Base-by-base conservation (phyloP, 2,113 vertebrate species). In the Elephas maximus region DNA sequence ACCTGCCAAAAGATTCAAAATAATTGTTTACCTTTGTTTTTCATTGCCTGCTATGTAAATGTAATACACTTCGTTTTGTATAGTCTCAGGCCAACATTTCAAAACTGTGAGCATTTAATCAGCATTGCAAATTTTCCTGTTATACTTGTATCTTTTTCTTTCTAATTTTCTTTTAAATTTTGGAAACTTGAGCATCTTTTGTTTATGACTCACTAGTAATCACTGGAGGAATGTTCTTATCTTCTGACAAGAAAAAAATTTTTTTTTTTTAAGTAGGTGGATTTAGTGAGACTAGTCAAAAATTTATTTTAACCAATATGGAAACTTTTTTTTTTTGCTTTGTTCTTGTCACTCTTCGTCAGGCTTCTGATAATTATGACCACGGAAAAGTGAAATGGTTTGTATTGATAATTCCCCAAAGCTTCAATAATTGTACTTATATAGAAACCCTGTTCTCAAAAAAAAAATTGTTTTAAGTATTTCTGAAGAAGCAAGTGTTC, bases 101-200 rank as follows among this genome's bases (percentile, higher is more conserved):
- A 77, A 87, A 86, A 92, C 24, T 74, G 33, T 82, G 20, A 93
- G 8, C 24, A 30, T 90, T 85, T 92, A 20, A 62, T 62, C 62
- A 95, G 79, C 41, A 81, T 51, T 93, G 67, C 44, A 80, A 73
- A 88, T 88, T 93, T 97, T 28, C 37, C 88, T 87, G 28, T 94
- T 84, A 63, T 3, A 78, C 51, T 88, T 60, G 6, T 26, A 41
- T 74, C 88, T 11, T 74, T 96, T 93, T 86, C 23, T 60, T 67
- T 45, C 41, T 51, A 82, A n/a, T 92, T 41, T 86, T 88, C 82
- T 76, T 97, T 8, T 90, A 4, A 5, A 81, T 84, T 91, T 95
- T 96, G 51, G 88, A 96, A 90, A 23, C 41, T 1, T 92, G 62
- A 92, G 10, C 18, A 79, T 1, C 41, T 83, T 78, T 94, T 95